A percentile compares a stretch with the other conserved stretches of the same genome.
phyloP scores from a whole-genome alignment of 2,888 invertebrate species.

The Uropetala carovei region DNA sequence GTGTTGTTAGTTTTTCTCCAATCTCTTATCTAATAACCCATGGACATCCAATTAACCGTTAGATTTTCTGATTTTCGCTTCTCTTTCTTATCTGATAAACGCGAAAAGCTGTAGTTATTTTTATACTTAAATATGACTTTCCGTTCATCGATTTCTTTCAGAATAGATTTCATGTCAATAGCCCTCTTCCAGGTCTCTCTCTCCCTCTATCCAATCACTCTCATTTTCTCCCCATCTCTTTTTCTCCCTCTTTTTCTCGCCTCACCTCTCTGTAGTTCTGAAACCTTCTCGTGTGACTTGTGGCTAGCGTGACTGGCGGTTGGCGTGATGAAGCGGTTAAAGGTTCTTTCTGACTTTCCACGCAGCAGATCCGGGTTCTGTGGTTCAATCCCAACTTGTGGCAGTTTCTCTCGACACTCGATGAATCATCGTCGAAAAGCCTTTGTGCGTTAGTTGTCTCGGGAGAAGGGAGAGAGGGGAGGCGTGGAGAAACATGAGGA shows the following conservation, averaged over 20 bases:
- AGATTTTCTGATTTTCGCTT: too few species aligned
- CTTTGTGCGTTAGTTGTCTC: conserved; percentile 5
- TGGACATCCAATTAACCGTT: too few species aligned
- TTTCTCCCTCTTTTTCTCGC: neutral
- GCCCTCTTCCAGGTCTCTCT: neutral
- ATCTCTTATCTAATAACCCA: too few species aligned
- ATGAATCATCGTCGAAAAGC: conserved; percentile 7
- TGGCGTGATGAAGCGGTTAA: conserved; percentile 20
- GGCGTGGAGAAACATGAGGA: neutral
- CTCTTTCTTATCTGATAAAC: too few species aligned
- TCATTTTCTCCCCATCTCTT: neutral
- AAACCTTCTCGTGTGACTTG: neutral
- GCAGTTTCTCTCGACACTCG: conserved; percentile 2
- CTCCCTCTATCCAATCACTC: too few species aligned
- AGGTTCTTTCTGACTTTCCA: neutral
- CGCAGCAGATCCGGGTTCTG: conserved; percentile 17
- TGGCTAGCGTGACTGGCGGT: neutral
- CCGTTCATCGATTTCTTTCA: too few species aligned
- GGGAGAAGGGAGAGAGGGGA: neutral
- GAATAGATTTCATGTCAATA: too few species aligned
- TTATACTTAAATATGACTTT: too few species aligned
- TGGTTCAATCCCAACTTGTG: neutral
- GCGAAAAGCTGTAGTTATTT: too few species aligned
- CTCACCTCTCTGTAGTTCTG: neutral
- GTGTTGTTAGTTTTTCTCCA: too few species aligned